These are phyloP conservation scores for Huso huso DNA, from an alignment of 2,797 vertebrate genomes.

Conservation along the genomic window DNA sequence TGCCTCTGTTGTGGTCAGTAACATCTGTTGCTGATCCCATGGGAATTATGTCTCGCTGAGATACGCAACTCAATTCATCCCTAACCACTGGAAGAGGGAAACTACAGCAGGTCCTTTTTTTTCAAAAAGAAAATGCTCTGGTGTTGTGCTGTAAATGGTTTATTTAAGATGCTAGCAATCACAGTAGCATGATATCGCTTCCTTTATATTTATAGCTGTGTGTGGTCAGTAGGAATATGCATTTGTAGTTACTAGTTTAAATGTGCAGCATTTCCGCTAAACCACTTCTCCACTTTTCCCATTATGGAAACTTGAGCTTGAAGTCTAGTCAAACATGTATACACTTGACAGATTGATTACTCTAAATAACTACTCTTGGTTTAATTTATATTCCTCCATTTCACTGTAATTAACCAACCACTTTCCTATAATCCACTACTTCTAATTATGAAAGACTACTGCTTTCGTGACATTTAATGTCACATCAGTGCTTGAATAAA, in stretches of 20 bases:
- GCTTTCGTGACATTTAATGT: constrained; percentile 18
- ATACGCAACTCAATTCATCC: constrained; percentile 4
- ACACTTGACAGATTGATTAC: background rate
- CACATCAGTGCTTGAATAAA: constrained; percentile 33
- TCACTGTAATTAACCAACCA: constrained; percentile 13
- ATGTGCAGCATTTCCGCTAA: background rate
- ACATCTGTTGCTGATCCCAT: constrained; percentile 7
- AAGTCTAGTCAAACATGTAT: background rate
- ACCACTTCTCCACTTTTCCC: background rate
- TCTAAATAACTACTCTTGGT: background rate
- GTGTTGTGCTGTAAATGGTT: background rate
- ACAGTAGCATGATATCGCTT: background rate
- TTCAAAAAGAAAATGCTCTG: background rate
- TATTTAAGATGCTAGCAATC: constrained; percentile 6
- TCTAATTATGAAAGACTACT: constrained; percentile 28
- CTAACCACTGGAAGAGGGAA: background rate
- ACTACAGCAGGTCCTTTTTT: background rate
- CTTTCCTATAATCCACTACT: constrained; percentile 24
- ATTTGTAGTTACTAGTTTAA: constrained; percentile 2
- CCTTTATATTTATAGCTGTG: constrained; percentile 5
- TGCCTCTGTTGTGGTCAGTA: background rate
- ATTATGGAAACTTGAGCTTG: background rate
- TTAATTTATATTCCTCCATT: background rate
- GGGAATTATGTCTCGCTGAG: background rate
- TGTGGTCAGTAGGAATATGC: constrained; percentile 10